Evolutionary conservation across 2,888 invertebrate species (phyloP).

Genomic region (Ganaspis brasiliensis): DNA sequence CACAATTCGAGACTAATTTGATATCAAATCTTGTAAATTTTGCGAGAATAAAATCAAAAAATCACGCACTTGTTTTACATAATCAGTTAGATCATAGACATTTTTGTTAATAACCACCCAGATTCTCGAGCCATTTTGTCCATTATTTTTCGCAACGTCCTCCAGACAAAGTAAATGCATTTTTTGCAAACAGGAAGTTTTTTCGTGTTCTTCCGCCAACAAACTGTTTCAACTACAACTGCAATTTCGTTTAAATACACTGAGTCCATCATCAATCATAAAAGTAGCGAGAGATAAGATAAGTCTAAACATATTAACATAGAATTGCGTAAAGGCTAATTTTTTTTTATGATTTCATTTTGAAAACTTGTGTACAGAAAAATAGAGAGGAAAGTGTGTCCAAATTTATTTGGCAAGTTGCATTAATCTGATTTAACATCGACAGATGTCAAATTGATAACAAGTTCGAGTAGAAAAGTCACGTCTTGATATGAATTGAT

Average conservation of each 20-base stretch:
- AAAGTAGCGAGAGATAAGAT: no score
- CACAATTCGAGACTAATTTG: neutral
- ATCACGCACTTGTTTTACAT: constrained; percentile 82
- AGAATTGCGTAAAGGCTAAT: no score
- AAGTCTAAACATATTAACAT: no score
- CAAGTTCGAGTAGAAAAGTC: no score
- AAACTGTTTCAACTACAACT: neutral
- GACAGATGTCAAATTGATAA: no score
- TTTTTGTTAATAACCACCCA: constrained; percentile 86
- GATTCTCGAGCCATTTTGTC: constrained; percentile 81
- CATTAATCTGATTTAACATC: no score
- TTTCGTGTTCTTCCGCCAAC: neutral
- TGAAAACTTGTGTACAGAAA: no score
- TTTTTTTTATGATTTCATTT: no score
- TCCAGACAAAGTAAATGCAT: constrained; percentile 70
- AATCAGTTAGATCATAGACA: constrained; percentile 87
- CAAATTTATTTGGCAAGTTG: no score
- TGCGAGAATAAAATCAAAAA: constrained; percentile 8
- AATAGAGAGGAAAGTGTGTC: no score
- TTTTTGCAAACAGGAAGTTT: neutral
- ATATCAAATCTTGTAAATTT: neutral
- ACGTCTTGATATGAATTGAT: no score
- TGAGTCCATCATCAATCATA: neutral
- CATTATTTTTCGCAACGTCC: constrained; percentile 84
- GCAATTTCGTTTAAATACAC: constrained; percentile 1